These are phyloP conservation scores for Ornithorhynchus anatinus DNA, from an alignment of 2,113 vertebrate genomes.

Conservation along the genomic window DNA sequence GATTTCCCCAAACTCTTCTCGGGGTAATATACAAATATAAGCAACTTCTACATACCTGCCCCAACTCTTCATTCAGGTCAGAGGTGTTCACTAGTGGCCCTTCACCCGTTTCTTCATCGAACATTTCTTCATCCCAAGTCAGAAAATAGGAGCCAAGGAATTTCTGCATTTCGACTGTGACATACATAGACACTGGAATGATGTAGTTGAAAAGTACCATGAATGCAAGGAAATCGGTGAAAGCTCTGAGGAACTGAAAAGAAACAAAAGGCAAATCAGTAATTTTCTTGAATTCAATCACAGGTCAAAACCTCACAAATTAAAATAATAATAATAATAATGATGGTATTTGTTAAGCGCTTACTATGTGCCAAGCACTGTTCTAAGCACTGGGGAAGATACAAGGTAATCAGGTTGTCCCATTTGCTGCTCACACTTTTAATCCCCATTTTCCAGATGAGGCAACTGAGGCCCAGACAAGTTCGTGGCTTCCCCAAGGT, in stretches of 20 bases:
- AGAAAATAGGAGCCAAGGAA: constrained; percentile 98
- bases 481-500: too few species aligned
- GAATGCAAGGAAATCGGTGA: constrained; percentile 97
- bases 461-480: too few species aligned
- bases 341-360: too few species aligned
- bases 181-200: constrained; percentile 98
- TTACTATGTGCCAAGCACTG: too few species aligned
- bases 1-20: too few species aligned
- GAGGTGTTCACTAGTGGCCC: constrained; percentile 95
- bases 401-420: too few species aligned
- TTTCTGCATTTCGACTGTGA: constrained; percentile 99
- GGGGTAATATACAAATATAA: too few species aligned
- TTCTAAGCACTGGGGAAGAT: too few species aligned
- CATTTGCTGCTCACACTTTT: too few species aligned
- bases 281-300: not conserved
- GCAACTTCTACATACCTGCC: constrained; percentile 90
- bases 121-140: constrained; percentile 97
- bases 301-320: not conserved
- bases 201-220: constrained; percentile 99
- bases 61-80: constrained; percentile 95
- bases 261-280: constrained; percentile 6
- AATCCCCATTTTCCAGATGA: too few species aligned
- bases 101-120: constrained; percentile 88
- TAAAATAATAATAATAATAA: not conserved
- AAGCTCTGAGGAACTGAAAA: constrained; percentile 85